These are phyloP conservation scores for Drosophila nasuta DNA, from an alignment of 1,140 invertebrate species.

Conservation along the genomic window DNA sequence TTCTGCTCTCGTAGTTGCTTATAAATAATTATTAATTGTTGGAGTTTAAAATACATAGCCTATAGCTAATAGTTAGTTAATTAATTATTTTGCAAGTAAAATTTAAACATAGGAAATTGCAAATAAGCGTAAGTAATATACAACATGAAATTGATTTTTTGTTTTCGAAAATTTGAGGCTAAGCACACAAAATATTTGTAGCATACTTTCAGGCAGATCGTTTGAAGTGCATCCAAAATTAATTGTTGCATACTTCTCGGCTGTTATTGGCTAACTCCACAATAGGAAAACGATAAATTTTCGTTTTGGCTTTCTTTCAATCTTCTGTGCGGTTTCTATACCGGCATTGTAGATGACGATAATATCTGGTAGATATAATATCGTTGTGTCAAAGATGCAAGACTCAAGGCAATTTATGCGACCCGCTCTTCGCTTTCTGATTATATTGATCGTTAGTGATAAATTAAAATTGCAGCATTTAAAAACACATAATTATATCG, in stretches of 20 bases:
- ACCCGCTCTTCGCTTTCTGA: slow-evolving; percentile 96
- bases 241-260: not conserved
- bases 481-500: slow-evolving; percentile 96
- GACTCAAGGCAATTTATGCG: slow-evolving; percentile 95
- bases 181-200: not conserved
- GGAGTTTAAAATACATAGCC: too few relatives aligned
- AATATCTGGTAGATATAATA: slow-evolving; percentile 98
- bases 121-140: too few relatives aligned
- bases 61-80: too few relatives aligned
- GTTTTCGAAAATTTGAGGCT: too few relatives aligned
- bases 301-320: too few relatives aligned
- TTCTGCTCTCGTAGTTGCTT: too few relatives aligned
- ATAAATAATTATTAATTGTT: too few relatives aligned
- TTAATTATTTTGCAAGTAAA: too few relatives aligned
- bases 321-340: slow-evolving; percentile 88
- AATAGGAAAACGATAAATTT: too few relatives aligned
- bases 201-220: not conserved
- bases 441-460: slow-evolving; percentile 74
- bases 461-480: not conserved
- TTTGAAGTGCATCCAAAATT: not conserved
- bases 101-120: too few relatives aligned
- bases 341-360: slow-evolving; percentile 99
- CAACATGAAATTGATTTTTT: too few relatives aligned
- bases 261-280: not conserved
- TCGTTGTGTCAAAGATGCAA: slow-evolving; percentile 95